phyloP scores from a whole-genome alignment of 2,888 invertebrate genomes.

The Oithona nana region DNA sequence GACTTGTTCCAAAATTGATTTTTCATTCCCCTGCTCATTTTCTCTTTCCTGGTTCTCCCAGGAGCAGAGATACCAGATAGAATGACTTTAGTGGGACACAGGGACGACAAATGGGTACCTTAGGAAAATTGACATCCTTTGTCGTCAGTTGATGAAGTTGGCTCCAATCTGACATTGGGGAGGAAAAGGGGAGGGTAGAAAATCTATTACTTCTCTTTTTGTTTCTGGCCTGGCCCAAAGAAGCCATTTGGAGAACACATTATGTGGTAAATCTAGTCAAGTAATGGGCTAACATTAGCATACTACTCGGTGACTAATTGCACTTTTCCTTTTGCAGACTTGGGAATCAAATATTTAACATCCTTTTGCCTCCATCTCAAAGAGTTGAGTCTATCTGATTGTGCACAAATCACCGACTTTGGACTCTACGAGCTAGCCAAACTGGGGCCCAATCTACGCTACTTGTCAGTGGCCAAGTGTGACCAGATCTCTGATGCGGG shows the following conservation, averaged over 20 bases:
- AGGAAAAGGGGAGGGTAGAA: too few relatives aligned
- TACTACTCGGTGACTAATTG: neutral
- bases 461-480: slow-evolving; percentile 82
- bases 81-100: too few relatives aligned
- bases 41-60: too few relatives aligned
- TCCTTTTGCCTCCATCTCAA: slow-evolving; percentile 65
- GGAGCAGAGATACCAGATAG: too few relatives aligned
- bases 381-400: slow-evolving; percentile 77
- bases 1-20: too few relatives aligned
- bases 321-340: slow-evolving; percentile 38
- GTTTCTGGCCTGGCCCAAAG: neutral
- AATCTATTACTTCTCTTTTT: neutral
- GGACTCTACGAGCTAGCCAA: slow-evolving; percentile 72
- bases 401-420: slow-evolving; percentile 69
- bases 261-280: neutral
- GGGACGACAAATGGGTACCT: neutral
- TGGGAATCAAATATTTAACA: slow-evolving; percentile 73
- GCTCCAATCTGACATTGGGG: neutral
- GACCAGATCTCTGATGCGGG: slow-evolving; percentile 68
- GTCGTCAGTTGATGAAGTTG: neutral
- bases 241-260: neutral
- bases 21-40: too few relatives aligned
- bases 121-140: neutral
- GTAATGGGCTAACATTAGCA: neutral
- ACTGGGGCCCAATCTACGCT: slow-evolving; percentile 66